Conservation (phyloP, 2,888 invertebrate genomes). For the Latrodectus elegans region DNA sequence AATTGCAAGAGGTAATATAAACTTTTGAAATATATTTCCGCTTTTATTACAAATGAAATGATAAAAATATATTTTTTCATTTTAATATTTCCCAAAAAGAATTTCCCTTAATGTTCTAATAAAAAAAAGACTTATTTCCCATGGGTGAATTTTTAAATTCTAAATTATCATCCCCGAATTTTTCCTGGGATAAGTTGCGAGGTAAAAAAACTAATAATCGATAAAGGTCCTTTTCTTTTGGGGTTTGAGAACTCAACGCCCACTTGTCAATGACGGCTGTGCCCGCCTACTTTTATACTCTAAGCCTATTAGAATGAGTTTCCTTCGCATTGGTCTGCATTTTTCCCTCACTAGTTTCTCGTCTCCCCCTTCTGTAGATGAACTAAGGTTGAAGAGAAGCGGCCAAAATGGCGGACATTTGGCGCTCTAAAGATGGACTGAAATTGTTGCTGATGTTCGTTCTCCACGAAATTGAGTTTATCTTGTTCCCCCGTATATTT, state of each 20-base stretch:
- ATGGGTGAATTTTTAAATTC: too few species aligned
- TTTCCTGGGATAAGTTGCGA: too few species aligned
- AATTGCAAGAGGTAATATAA: too few species aligned
- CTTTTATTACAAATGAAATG: too few species aligned
- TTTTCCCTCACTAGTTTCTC: slow-evolving; percentile 22
- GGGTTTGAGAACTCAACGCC: slow-evolving; percentile 21
- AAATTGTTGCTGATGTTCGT: neutral
- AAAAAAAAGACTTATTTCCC: too few species aligned
- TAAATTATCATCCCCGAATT: too few species aligned
- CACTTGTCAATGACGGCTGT: slow-evolving; percentile 47
- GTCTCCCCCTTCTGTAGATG: slow-evolving; percentile 3
- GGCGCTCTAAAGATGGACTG: slow-evolving; percentile 7
- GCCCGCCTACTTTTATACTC: slow-evolving; percentile 57
- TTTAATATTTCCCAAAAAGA: too few species aligned
- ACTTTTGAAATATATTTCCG: too few species aligned
- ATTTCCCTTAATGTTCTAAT: too few species aligned
- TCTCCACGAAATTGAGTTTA: too few species aligned
- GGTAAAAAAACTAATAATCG: slow-evolving; percentile 13
- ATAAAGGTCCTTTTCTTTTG: slow-evolving; percentile 20
- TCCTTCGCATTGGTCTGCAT: slow-evolving; percentile 37
- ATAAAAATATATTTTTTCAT: too few species aligned
- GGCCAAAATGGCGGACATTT: slow-evolving; percentile 56
- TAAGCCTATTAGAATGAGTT: slow-evolving; percentile 65
- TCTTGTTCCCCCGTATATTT: too few species aligned
- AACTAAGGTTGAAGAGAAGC: slow-evolving; percentile 18